Conservation (phyloP, 2,888 invertebrate species). For the Leptarthrus brevirostris region DNA sequence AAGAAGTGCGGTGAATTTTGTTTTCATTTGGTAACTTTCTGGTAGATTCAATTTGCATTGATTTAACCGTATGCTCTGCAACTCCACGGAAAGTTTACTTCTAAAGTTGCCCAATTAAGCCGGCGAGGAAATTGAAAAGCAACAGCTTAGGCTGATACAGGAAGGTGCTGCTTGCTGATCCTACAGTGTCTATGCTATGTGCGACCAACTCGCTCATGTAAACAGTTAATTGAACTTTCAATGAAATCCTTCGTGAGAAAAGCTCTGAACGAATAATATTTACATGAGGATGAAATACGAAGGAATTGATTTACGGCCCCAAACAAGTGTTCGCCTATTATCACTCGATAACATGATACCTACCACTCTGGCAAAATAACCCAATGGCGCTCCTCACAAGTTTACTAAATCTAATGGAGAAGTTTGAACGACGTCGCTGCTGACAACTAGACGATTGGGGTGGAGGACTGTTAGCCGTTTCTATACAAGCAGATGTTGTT, state of each 20-base stretch:
- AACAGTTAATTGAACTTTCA: constrained; percentile 33
- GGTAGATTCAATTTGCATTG: constrained; percentile 40
- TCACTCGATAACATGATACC: constrained; percentile 29
- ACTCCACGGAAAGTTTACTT: not conserved
- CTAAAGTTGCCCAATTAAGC: constrained; percentile 26
- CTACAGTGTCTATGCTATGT: too few relatives aligned
- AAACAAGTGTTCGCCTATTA: constrained; percentile 15
- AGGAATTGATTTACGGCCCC: constrained; percentile 33
- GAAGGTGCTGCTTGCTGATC: constrained; percentile 16
- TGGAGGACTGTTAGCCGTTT: not conserved
- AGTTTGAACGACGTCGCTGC: not conserved
- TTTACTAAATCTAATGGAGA: not conserved
- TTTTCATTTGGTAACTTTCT: constrained; percentile 39
- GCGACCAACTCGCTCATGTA: not conserved
- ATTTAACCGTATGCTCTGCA: constrained; percentile 22
- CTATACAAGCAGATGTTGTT: constrained; percentile 51
- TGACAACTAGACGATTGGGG: not conserved
- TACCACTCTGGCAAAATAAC: constrained; percentile 25
- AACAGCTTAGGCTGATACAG: constrained; percentile 15
- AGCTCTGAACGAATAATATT: not conserved
- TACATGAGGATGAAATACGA: constrained; percentile 1
- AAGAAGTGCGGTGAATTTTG: constrained; percentile 37
- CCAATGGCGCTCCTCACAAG: not conserved
- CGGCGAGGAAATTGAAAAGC: constrained; percentile 32
- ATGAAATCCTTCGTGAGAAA: constrained; percentile 14